phyloP scores from a whole-genome alignment of 2,888 invertebrate species.

The Zelleria hepariella region DNA sequence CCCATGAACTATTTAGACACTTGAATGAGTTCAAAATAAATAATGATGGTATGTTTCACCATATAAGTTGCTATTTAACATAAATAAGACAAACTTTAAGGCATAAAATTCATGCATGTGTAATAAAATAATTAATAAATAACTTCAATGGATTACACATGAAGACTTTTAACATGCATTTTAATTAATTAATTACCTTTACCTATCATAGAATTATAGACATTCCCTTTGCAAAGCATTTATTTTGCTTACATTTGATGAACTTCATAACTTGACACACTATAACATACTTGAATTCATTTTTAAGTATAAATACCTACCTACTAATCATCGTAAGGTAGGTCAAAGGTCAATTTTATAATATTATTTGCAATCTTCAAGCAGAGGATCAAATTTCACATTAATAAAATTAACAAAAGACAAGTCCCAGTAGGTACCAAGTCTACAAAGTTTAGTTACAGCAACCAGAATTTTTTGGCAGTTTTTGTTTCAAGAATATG shows the following conservation, averaged over 20 bases:
- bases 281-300: background rate
- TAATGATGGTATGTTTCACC: background rate
- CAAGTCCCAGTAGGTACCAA: too few relatives aligned
- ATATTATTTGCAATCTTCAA: slow-evolving; percentile 1
- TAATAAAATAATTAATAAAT: background rate
- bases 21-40: background rate
- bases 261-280: background rate
- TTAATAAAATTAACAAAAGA: too few relatives aligned
- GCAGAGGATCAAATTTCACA: too few relatives aligned
- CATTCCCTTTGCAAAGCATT: too few relatives aligned
- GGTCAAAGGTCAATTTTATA: background rate
- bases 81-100: background rate
- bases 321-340: background rate
- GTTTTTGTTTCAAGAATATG: background rate
- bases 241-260: background rate
- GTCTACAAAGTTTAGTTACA: background rate
- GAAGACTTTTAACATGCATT: background rate
- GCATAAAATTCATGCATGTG: background rate
- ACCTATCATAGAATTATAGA: too few relatives aligned
- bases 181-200: too few relatives aligned
- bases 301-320: background rate
- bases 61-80: background rate
- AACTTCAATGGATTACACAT: background rate
- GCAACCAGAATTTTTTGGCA: background rate
- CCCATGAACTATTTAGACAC: background rate